Evolutionary conservation across 2,113 vertebrate genomes (phyloP).

Genomic region (Micronycteris hirsuta): DNA sequence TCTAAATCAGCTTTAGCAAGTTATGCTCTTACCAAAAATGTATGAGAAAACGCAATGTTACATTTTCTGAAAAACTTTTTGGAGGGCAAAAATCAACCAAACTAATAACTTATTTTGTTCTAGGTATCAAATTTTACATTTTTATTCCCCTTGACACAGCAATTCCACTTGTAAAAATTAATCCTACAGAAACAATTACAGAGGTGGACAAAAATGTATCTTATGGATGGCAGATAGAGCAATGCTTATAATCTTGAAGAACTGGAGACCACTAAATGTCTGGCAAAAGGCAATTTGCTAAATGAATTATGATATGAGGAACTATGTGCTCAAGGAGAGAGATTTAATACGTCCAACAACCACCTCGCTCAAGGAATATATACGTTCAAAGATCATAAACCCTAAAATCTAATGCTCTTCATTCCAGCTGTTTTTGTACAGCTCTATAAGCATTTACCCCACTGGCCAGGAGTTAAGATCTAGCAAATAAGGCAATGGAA

Average conservation of each 20-base stretch:
- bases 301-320: slow-evolving; percentile 52
- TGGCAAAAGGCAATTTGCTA: slow-evolving; percentile 50
- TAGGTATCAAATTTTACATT: background rate
- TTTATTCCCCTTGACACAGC: background rate
- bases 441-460: background rate
- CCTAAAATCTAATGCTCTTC: slow-evolving; percentile 37
- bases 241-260: slow-evolving; percentile 48
- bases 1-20: background rate
- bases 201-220: slow-evolving; percentile 41
- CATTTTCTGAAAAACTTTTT: slow-evolving; percentile 3
- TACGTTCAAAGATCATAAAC: slow-evolving; percentile 51
- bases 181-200: slow-evolving; percentile 43
- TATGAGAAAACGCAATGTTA: background rate
- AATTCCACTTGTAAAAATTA: slow-evolving; percentile 39
- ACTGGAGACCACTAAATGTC: slow-evolving; percentile 41
- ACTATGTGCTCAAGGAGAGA: slow-evolving; percentile 17
- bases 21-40: background rate
- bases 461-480: background rate
- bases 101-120: background rate
- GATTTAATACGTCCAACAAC: slow-evolving; percentile 48
- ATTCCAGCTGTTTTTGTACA: background rate
- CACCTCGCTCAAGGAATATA: slow-evolving; percentile 21
- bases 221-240: slow-evolving; percentile 5
- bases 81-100: background rate
- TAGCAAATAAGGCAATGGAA: background rate